These are phyloP conservation scores for Gephyroberyx darwinii DNA, from an alignment of 2,797 vertebrate genomes.

Conservation along the genomic window DNA sequence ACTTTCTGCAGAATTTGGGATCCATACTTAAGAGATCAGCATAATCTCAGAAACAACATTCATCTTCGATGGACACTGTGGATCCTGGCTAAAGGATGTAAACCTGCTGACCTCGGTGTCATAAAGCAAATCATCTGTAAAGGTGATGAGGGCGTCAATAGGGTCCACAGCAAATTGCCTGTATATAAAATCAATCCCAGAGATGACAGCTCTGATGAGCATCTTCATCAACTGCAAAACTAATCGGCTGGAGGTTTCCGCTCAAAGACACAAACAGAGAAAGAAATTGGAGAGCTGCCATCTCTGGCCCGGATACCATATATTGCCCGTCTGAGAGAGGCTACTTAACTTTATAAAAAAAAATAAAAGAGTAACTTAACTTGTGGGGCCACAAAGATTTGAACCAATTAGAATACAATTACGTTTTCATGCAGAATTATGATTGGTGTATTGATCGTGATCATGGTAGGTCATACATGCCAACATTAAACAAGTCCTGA, in stretches of 20 bases:
- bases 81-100: slow-evolving; percentile 42
- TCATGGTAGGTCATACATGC: too few species aligned
- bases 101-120: slow-evolving; percentile 52
- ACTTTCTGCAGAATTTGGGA: too few species aligned
- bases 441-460: too few species aligned
- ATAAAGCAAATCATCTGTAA: slow-evolving; percentile 53
- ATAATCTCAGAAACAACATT: slow-evolving; percentile 43
- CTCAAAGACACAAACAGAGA: slow-evolving; percentile 30
- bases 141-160: slow-evolving; percentile 23
- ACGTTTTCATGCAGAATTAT: too few species aligned
- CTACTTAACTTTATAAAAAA: too few species aligned
- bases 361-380: too few species aligned
- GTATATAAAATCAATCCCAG: slow-evolving; percentile 30
- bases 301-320: slow-evolving; percentile 10
- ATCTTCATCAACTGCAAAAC: slow-evolving; percentile 29
- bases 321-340: too few species aligned
- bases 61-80: slow-evolving; percentile 17
- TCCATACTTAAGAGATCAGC: slow-evolving; percentile 7
- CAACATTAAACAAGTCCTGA: too few species aligned
- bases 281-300: slow-evolving; percentile 2
- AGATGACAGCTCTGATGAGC: slow-evolving; percentile 49
- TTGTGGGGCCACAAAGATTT: too few species aligned
- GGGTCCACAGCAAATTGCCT: slow-evolving; percentile 27
- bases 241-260: slow-evolving; percentile 23
- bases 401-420: too few species aligned